Base-by-base conservation (phyloP, 2,888 invertebrate species). In the Ischnus inquisitorius region DNA sequence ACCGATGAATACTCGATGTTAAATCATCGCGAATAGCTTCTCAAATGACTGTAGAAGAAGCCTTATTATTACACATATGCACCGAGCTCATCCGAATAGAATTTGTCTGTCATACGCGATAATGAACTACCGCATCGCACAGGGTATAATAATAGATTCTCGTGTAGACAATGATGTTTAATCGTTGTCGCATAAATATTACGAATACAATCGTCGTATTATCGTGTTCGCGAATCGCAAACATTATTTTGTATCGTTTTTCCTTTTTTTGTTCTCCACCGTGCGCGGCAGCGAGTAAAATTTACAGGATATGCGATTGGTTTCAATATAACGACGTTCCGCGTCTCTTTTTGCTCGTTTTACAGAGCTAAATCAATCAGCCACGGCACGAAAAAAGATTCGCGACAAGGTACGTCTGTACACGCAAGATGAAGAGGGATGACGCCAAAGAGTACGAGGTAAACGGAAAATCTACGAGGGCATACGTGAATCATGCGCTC, bases 401-500 rank as follows among this genome's bases (percentile, higher is more conserved):
- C 77, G 68, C 69, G 46, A 65, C 72, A 74, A 69, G 77, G 25
- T 72, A 72, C 71, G 60, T 34, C 41, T 77, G 22, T 78, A 34
- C 74, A 86, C 87, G 16, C 78, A 92, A 89, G 83, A 93, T 93
- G 92, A 92, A 88, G 86, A 89, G 88, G 60, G 78, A 79, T 64
- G 88, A 88, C 77, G 86, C 79, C 19, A 85, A 87, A 34, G 86
- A 79, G 22, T 88, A 88, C 71, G 86, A 84, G 22, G 87, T 88
- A 43, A 87, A 87, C 64, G 88, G 88, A 3, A 87, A 86, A 77
- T 78, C 84, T 14, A 83, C 86, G n/a, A 88, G 85, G 22, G 89
- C 90, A 2, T 93, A 93, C 84, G 87, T 92, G 4, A 92, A 93
- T 82, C 90, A 91, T 77, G 92, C 86, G 3, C 85, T 93, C 57